These are phyloP conservation scores for Agapostemon virescens DNA, from an alignment of 2,888 invertebrate species.

Conservation along the genomic window DNA sequence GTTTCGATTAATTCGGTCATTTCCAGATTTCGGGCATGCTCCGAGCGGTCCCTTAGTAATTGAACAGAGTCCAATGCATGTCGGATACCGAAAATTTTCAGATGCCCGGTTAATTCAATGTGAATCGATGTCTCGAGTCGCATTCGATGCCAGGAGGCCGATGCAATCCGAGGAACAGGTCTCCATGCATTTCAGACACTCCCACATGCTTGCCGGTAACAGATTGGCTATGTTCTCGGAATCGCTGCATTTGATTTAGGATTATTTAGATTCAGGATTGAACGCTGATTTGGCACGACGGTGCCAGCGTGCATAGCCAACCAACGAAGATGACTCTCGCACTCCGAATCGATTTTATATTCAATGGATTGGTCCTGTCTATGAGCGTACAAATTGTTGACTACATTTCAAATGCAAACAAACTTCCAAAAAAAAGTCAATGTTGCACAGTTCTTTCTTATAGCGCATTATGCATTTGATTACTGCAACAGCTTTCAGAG, in stretches of 20 bases:
- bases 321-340: not conserved
- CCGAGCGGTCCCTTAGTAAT: conserved; percentile 26
- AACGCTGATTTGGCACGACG: conserved; percentile 28
- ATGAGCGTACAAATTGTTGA: not conserved
- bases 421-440: not conserved
- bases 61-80: conserved; percentile 53
- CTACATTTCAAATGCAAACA: not conserved
- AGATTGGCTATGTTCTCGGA: conserved; percentile 43
- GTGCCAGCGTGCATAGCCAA: not conserved
- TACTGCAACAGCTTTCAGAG: no score
- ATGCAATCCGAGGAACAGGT: conserved; percentile 41
- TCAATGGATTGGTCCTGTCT: not conserved
- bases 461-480: no score
- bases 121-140: conserved; percentile 54
- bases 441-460: no score
- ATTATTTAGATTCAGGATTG: conserved; percentile 42
- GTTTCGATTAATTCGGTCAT: conserved; percentile 30
- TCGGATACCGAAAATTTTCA: conserved; percentile 47
- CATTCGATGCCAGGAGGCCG: conserved; percentile 37
- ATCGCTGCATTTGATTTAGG: conserved; percentile 38
- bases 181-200: conserved; percentile 39
- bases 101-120: conserved; percentile 43
- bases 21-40: conserved; percentile 30
- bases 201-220: conserved; percentile 42
- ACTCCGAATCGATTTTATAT: not conserved